A percentile compares a stretch with the other conserved stretches of the same genome.
phyloP scores from a whole-genome alignment of 2,888 invertebrate species.

The Petrolisthes manimaculis region DNA sequence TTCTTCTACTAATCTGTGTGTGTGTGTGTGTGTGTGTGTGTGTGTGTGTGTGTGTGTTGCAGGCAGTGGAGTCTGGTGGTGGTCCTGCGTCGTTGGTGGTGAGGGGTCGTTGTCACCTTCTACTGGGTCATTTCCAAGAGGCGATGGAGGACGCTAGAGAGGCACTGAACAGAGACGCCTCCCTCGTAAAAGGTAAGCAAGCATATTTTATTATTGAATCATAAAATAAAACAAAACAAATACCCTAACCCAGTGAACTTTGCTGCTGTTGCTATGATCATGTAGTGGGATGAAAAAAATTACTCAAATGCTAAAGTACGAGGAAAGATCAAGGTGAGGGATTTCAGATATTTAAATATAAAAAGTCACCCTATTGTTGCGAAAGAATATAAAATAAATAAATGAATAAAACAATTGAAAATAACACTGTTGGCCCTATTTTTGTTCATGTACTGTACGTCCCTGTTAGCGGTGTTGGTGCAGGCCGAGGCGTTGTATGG shows the following conservation, averaged over 20 bases:
- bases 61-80: constrained; percentile 89
- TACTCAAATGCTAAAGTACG: too few species aligned
- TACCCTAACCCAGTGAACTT: too few species aligned
- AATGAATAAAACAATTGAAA: background rate
- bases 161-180: constrained; percentile 75
- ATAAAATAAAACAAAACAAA: too few species aligned
- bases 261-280: too few species aligned
- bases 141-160: constrained; percentile 88
- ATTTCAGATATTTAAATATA: too few species aligned
- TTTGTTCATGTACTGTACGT: background rate
- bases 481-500: constrained; percentile 94
- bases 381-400: background rate
- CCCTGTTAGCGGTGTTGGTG: constrained; percentile 79
- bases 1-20: background rate
- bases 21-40: too few species aligned
- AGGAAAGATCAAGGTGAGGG: too few species aligned
- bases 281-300: too few species aligned
- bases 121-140: constrained; percentile 85
- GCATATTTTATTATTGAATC: too few species aligned
- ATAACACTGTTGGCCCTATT: background rate
- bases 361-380: too few species aligned
- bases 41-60: constrained; percentile 60
- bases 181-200: constrained; percentile 73
- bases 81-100: constrained; percentile 89
- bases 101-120: constrained; percentile 88